phyloP scores from a whole-genome alignment of 2,113 vertebrate species.

The Lontra canadensis region DNA sequence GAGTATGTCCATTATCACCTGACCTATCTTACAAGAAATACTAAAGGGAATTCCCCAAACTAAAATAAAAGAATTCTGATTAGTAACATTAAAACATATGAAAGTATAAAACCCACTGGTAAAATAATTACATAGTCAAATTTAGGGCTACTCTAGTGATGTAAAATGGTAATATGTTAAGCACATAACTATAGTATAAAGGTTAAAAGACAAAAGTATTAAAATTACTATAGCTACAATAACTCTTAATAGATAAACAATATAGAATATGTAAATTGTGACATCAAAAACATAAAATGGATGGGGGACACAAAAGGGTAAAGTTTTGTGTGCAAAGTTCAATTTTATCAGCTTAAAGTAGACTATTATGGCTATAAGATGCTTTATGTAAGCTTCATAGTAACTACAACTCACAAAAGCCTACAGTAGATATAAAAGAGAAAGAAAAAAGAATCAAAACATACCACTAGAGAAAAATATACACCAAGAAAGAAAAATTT shows the following conservation, averaged over 20 bases:
- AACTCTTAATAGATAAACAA: neutral
- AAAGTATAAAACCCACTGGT: neutral
- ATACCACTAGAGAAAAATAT: neutral
- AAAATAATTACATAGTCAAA: neutral
- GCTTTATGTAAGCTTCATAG: neutral
- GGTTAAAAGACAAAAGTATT: neutral
- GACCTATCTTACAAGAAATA: neutral
- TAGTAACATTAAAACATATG: neutral
- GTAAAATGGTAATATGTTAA: neutral
- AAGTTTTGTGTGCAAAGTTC: neutral
- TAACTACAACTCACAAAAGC: neutral
- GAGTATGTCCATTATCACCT: neutral
- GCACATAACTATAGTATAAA: neutral
- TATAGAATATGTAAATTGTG: neutral
- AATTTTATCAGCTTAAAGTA: neutral
- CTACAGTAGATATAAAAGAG: neutral
- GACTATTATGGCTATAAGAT: neutral
- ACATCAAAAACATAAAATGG: neutral
- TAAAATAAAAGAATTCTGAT: neutral
- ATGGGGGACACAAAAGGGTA: neutral
- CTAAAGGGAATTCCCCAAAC: neutral
- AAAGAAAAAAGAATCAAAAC: neutral
- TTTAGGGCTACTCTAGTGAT: neutral
- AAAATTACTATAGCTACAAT: neutral
- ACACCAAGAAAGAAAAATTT: neutral